Base-by-base conservation (phyloP, 2,797 vertebrate genomes). In the Fistularia tabacaria region DNA sequence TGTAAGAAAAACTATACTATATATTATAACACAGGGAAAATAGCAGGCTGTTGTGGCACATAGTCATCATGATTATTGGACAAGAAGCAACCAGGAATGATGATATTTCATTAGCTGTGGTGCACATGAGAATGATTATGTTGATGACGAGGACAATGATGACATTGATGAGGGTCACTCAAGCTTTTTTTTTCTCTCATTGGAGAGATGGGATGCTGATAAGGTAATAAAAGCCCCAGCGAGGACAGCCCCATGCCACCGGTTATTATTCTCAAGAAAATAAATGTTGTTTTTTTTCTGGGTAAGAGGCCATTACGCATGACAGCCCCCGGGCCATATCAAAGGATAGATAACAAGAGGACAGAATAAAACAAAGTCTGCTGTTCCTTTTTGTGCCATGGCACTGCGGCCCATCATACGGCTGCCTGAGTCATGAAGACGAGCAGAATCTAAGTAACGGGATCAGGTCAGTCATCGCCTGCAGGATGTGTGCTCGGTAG, bases 381-480 rank as follows among this genome's bases (percentile, higher is more conserved):
- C 38, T 74, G 45, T 66, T 36, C 9, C 42, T 63, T 75, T 73
- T 64, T 57, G 58, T 60, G 59, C 49, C 62, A 49, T 14, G 60
- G 54, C 56, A 54, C 50, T 46, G 47, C 54, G 25, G 25, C 25
- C 25, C 25, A 25, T 42, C 36, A 61, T 54, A 60, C 58, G 25
- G 9, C 14, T 59, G 14, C 53, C 55, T 11, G 57, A 52, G 59
- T 63, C 41, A 47, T 52, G 52, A 66, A 78, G 69, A 52, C 41
- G 36, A 57, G 11, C 25, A 46, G 49, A 62, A 74, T 64, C 49
- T 70, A 73, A 73, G 62, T 49, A 61, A 69, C 13, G 36, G 54
- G 39, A 55, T 63, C 53, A 67, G 73, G 80, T 76, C 69, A 69
- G 53, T 64, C 51, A 42, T 46, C 12, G 69, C 66, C 36, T 69